Evolutionary conservation across 2,888 invertebrate species (phyloP).

Genomic region (Chrysolina haemoptera): DNA sequence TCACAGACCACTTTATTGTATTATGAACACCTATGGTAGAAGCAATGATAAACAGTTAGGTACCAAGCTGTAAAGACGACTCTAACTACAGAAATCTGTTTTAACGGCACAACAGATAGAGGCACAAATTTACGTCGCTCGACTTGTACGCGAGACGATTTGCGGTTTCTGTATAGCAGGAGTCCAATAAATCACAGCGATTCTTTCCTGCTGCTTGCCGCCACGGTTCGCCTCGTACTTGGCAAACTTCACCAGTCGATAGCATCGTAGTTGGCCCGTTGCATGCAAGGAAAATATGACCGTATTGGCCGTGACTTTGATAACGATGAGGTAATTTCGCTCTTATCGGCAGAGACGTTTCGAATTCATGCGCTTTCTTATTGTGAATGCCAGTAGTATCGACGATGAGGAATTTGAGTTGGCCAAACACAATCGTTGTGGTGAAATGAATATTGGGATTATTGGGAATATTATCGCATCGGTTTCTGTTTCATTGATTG

Average conservation of each 20-base stretch:
- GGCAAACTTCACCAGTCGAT: slow-evolving; percentile 28
- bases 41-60: background rate
- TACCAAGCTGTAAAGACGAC: background rate
- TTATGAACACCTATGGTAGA: too few species aligned
- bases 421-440: background rate
- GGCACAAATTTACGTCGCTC: slow-evolving; percentile 30
- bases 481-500: too few species aligned
- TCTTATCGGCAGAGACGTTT: slow-evolving; percentile 12
- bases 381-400: background rate
- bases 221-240: slow-evolving; percentile 30
- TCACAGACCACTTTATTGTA: too few species aligned
- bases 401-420: background rate
- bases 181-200: slow-evolving; percentile 41
- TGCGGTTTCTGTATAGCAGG: slow-evolving; percentile 43
- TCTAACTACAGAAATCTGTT: slow-evolving; percentile 7
- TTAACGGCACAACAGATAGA: slow-evolving; percentile 6
- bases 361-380: background rate
- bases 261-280: slow-evolving; percentile 28
- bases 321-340: slow-evolving; percentile 22
- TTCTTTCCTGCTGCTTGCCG: slow-evolving; percentile 12
- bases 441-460: too few species aligned
- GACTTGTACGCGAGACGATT: slow-evolving; percentile 36
- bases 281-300: slow-evolving; percentile 36
- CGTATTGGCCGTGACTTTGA: slow-evolving; percentile 36
- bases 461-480: too few species aligned